Base-by-base conservation (phyloP, 2,888 invertebrate species). In the Lissocephala sabroskyi region DNA sequence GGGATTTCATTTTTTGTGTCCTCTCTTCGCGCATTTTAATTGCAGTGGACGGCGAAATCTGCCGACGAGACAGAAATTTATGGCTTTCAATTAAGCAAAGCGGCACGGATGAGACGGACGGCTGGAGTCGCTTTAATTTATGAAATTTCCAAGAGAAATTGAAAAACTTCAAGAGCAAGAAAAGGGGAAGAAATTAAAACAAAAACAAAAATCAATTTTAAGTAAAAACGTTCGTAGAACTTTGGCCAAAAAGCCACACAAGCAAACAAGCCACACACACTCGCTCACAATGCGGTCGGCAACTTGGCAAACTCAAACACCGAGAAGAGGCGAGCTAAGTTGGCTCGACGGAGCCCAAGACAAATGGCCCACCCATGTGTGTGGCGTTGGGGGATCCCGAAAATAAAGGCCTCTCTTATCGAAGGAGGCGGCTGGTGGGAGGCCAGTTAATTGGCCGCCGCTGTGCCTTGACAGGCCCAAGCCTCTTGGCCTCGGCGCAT, bases 371-470 rank as follows among this genome's bases (percentile, higher is more conserved):
- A n/a, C n/a, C n/a, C n/a, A n/a, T n/a, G n/a, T n/a, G n/a, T n/a
- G n/a, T n/a, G n/a, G n/a, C n/a, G n/a, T n/a, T n/a, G n/a, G n/a
- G n/a, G n/a, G n/a, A n/a, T n/a, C n/a, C n/a, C n/a, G n/a, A n/a
- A n/a, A n/a, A n/a, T n/a, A n/a, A n/a, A n/a, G n/a, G n/a, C n/a
- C n/a, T n/a, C n/a, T n/a, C n/a, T n/a, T n/a, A n/a, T n/a, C n/a
- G n/a, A n/a, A n/a, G n/a, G n/a, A n/a, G n/a, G n/a, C n/a, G n/a
- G n/a, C n/a, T n/a, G n/a, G n/a, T n/a, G n/a, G n/a, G n/a, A n/a
- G n/a, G n/a, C n/a, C n/a, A n/a, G 43, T 56, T 45, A 48, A 56
- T 56, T 56, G 52, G 52, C 56, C 56, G 42, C 42, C 43, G 51
- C 50, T 48, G 44, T 45, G 40, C 45, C 48, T 29, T 29, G n/a